A percentile compares a stretch with the other conserved stretches of the same genome.
phyloP scores from a whole-genome alignment of 2,888 invertebrate species.

The Drosophila koepferae region DNA sequence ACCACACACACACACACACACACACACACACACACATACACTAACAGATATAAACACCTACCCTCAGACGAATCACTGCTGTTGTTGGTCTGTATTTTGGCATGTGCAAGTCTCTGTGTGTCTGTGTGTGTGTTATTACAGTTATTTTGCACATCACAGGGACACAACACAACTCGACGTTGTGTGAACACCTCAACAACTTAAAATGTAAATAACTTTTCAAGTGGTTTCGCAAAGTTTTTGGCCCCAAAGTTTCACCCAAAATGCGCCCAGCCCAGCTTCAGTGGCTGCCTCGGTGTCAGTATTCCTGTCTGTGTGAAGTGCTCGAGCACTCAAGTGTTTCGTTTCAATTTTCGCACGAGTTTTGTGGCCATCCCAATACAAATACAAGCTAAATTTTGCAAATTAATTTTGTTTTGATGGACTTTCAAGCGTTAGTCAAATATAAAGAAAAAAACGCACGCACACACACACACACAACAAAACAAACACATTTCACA shows the following conservation, averaged over 20 bases:
- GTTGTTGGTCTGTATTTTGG: conserved; percentile 1
- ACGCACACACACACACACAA: not conserved
- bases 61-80: conserved; percentile 34
- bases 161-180: conserved; percentile 78
- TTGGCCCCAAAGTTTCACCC: conserved; percentile 65
- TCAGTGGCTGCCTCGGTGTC: conserved; percentile 45
- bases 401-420: conserved; percentile 80
- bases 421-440: conserved; percentile 68
- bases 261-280: conserved; percentile 12
- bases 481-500: not conserved
- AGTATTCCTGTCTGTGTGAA: conserved; percentile 58
- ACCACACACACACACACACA: conserved; percentile 48
- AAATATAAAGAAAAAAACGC: conserved; percentile 9
- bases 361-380: conserved; percentile 62
- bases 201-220: conserved; percentile 80
- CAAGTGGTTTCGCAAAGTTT: conserved; percentile 80
- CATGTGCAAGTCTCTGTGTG: conserved; percentile 5
- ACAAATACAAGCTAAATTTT: conserved; percentile 70
- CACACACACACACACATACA: conserved; percentile 22
- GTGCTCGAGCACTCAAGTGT: conserved; percentile 73
- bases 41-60: conserved; percentile 24
- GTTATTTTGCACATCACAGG: conserved; percentile 79
- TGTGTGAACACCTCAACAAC: conserved; percentile 81
- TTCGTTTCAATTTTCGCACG: conserved; percentile 77
- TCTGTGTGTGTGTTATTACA: conserved; percentile 52